Conservation (phyloP, 2,113 vertebrate species). For the Syngnathoides biaculeatus region DNA sequence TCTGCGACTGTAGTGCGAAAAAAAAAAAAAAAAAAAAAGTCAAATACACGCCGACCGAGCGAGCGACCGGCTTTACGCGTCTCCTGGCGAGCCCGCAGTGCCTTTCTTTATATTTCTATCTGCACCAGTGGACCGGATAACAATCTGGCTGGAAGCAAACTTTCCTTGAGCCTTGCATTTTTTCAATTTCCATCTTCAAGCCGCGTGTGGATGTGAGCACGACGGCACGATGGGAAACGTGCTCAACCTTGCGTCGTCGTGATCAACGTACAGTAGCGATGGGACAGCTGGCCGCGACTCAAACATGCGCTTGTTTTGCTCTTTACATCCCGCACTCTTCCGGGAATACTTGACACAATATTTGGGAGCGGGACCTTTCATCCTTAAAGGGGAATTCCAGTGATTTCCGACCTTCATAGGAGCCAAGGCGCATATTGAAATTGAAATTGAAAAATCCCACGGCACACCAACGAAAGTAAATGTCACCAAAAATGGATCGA, state of each 20-base stretch:
- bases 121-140: constrained; percentile 45
- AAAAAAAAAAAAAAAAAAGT: neutral
- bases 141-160: constrained; percentile 59
- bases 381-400: no score
- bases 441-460: no score
- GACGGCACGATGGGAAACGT: constrained; percentile 22
- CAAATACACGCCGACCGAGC: constrained; percentile 10
- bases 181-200: constrained; percentile 49
- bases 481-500: no score
- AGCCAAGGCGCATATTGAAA: no score
- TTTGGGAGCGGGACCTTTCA: neutral
- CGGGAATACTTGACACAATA: neutral
- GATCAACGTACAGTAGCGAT: neutral
- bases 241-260: constrained; percentile 42
- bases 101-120: constrained; percentile 44
- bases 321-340: neutral
- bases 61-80: constrained; percentile 25
- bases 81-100: constrained; percentile 12
- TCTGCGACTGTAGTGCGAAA: constrained; percentile 39
- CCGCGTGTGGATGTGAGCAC: constrained; percentile 43
- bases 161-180: constrained; percentile 59
- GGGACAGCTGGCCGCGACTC: neutral
- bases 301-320: neutral
- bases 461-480: no score
- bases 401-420: no score